A percentile compares a stretch with the other conserved stretches of the same genome.
Conservation (phyloP, 2,888 invertebrate genomes). For the Alentia gelatinosa region DNA sequence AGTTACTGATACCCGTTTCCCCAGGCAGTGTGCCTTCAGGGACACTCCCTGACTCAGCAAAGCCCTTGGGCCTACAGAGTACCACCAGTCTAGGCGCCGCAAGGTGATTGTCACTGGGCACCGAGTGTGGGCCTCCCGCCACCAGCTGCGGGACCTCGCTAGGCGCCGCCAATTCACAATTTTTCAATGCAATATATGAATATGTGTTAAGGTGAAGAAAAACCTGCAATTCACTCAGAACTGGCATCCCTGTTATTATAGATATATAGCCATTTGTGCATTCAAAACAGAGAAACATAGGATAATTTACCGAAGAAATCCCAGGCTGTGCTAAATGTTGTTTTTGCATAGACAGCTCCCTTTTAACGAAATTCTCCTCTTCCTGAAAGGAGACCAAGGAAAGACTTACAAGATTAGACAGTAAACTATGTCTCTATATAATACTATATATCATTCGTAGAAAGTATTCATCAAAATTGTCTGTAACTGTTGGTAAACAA, state of each 20-base stretch:
- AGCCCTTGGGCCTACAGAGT: too few relatives aligned
- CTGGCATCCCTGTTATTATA: not conserved
- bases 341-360: slow-evolving; percentile 67
- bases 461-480: not conserved
- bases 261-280: not conserved
- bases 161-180: not conserved
- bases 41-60: too few relatives aligned
- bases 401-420: too few relatives aligned
- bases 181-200: not conserved
- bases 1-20: too few relatives aligned
- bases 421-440: not conserved
- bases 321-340: slow-evolving; percentile 67
- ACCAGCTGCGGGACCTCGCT: not conserved
- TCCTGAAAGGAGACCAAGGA: slow-evolving; percentile 66
- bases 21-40: too few relatives aligned
- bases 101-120: too few relatives aligned
- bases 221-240: not conserved
- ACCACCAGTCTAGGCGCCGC: too few relatives aligned
- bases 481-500: not conserved
- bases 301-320: slow-evolving; percentile 62
- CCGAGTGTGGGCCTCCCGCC: not conserved
- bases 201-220: not conserved
- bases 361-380: slow-evolving; percentile 67
- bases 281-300: too few relatives aligned
- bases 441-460: not conserved